Conservation (phyloP, 2,797 vertebrate species). For the Microctenopoma steveboyesi region DNA sequence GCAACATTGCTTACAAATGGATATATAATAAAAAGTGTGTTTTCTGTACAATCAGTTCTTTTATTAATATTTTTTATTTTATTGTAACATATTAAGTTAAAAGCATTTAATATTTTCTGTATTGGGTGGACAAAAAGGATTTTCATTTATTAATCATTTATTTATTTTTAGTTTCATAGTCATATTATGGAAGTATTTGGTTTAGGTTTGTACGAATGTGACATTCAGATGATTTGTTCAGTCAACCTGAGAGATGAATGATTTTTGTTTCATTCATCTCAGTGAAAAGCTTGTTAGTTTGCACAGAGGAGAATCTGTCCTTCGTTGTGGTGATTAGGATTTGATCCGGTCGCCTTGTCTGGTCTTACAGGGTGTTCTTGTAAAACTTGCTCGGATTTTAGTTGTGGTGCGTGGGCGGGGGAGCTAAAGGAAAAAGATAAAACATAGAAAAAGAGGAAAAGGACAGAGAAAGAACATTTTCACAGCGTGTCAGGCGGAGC, state of each 20-base stretch:
- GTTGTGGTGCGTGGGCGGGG: neutral
- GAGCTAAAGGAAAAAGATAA: neutral
- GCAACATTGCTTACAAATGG: neutral
- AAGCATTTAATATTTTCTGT: no score
- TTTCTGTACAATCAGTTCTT: no score
- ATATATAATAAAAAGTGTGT: neutral
- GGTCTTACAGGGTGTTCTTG: conserved; percentile 49
- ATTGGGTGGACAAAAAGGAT: neutral
- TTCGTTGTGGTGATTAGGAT: conserved; percentile 53
- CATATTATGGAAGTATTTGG: neutral
- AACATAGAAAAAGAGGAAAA: conserved; percentile 23
- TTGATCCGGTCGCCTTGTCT: conserved; percentile 48
- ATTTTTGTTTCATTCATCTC: conserved; percentile 22
- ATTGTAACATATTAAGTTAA: no score
- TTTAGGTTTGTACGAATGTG: neutral
- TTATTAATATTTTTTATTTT: no score
- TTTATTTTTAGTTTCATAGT: neutral
- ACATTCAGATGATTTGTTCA: conserved; percentile 3
- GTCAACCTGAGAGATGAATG: neutral
- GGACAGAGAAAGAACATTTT: neutral
- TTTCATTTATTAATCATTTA: neutral
- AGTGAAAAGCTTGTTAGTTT: conserved; percentile 42
- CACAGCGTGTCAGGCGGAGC: conserved; percentile 23
- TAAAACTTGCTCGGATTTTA: conserved; percentile 45
- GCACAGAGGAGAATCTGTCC: conserved; percentile 35